A percentile compares a stretch with the other conserved stretches of the same genome.
These are phyloP conservation scores for Pogonomyrmex barbatus DNA, from an alignment of 1,140 invertebrate species.

Conservation along the genomic window DNA sequence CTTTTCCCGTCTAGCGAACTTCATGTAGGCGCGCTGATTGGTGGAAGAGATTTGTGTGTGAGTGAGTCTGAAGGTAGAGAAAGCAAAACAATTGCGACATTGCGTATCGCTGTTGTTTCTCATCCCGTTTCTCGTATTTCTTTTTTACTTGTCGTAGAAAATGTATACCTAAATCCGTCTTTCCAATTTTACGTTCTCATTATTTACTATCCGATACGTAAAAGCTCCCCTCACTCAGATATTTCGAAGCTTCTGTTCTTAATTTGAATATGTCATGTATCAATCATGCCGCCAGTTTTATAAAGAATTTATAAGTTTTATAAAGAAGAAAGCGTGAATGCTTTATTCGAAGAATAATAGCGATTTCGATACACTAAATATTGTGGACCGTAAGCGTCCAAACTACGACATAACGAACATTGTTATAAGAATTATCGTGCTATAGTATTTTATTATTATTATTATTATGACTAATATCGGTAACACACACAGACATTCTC, in stretches of 20 bases:
- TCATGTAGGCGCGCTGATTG: constrained; percentile 89
- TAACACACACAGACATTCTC: neutral
- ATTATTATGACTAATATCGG: neutral
- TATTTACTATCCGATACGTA: constrained; percentile 46
- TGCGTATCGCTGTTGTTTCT: constrained; percentile 79
- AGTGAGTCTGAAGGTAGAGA: constrained; percentile 86
- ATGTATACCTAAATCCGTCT: constrained; percentile 49
- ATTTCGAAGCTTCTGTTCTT: neutral
- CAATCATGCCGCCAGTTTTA: constrained; percentile 57
- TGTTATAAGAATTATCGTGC: neutral
- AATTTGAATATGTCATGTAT: constrained; percentile 24
- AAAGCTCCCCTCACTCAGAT: neutral
- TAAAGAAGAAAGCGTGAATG: constrained; percentile 15
- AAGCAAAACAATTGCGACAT: constrained; percentile 80
- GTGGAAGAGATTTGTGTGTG: constrained; percentile 87
- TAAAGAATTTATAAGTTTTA: constrained; percentile 64
- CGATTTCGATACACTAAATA: neutral
- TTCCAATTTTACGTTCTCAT: constrained; percentile 46
- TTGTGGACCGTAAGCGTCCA: too few relatives aligned
- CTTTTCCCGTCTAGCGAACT: constrained; percentile 88
- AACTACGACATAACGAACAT: neutral
- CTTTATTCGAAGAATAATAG: neutral
- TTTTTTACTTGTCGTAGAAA: constrained; percentile 65
- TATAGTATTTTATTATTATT: constrained; percentile 3
- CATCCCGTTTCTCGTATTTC: constrained; percentile 62